These are phyloP conservation scores for Solen grandis DNA, from an alignment of 1,140 invertebrate genomes.

Conservation along the genomic window DNA sequence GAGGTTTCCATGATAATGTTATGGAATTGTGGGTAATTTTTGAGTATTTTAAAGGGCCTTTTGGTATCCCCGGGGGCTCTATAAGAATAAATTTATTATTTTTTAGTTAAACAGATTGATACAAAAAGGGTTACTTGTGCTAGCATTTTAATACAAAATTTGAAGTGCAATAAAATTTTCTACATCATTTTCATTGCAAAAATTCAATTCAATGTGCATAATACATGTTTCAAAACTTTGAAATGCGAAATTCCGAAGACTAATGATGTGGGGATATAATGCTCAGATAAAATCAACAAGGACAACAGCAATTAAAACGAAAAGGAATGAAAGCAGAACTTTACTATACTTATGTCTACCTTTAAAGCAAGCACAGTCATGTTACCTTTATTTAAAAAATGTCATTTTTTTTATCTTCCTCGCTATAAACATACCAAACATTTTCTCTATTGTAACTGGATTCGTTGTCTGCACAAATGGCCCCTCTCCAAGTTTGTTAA, in stretches of 20 bases:
- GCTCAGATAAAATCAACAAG: not conserved
- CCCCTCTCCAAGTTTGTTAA: slow-evolving; percentile 19
- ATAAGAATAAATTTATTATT: not conserved
- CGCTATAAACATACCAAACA: slow-evolving; percentile 1
- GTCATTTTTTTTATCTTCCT: not conserved
- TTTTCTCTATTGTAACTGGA: slow-evolving; percentile 6
- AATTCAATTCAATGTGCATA: not conserved
- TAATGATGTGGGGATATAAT: not conserved
- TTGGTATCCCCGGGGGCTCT: slow-evolving; percentile 30
- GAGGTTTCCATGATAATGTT: slow-evolving; percentile 39
- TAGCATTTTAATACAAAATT: not conserved
- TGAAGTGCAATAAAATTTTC: not conserved
- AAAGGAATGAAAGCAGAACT: not conserved
- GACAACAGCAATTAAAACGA: not conserved
- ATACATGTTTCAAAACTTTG: not conserved
- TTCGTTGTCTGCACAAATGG: slow-evolving; percentile 25
- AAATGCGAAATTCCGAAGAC: not conserved
- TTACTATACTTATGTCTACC: not conserved
- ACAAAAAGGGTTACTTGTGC: not conserved
- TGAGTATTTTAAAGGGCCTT: slow-evolving; percentile 30
- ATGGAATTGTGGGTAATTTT: slow-evolving; percentile 26
- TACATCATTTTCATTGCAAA: not conserved
- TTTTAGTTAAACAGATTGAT: not conserved
- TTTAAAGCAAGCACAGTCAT: not conserved
- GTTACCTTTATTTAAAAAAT: not conserved